A percentile compares a stretch with the other conserved stretches of the same genome.
phyloP scores from a whole-genome alignment of 2,113 vertebrate genomes.

The Platycercus adscitus region DNA sequence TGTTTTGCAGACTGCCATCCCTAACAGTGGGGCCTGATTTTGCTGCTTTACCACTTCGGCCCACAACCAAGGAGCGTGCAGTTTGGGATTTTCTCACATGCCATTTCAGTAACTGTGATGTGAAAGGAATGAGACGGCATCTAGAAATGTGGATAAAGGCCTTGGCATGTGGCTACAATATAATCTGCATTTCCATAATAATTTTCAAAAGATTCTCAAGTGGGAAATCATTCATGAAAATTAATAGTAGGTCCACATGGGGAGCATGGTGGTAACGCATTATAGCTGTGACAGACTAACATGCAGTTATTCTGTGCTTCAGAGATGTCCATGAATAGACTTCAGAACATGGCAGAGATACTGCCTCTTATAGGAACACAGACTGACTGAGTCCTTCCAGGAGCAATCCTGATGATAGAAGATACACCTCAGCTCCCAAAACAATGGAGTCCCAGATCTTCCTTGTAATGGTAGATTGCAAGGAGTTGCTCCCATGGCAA shows the following conservation, averaged over 20 bases:
- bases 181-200: background rate
- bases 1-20: slow-evolving; percentile 38
- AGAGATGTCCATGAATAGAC: background rate
- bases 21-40: slow-evolving; percentile 30
- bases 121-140: background rate
- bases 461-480: background rate
- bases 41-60: slow-evolving; percentile 38
- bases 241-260: background rate
- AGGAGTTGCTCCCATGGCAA: background rate
- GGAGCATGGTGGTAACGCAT: background rate
- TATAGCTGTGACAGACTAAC: background rate
- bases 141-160: background rate
- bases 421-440: background rate
- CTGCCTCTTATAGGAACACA: background rate
- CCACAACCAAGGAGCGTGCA: background rate
- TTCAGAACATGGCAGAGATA: background rate
- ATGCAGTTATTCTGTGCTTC: background rate
- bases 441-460: background rate
- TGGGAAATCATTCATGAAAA: background rate
- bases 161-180: background rate
- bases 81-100: background rate
- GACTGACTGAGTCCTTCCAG: background rate
- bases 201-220: background rate
- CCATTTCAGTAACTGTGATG: background rate
- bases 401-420: background rate